Evolutionary conservation across 2,888 invertebrate species (phyloP).

Genomic region (Trichopria drosophilae): DNA sequence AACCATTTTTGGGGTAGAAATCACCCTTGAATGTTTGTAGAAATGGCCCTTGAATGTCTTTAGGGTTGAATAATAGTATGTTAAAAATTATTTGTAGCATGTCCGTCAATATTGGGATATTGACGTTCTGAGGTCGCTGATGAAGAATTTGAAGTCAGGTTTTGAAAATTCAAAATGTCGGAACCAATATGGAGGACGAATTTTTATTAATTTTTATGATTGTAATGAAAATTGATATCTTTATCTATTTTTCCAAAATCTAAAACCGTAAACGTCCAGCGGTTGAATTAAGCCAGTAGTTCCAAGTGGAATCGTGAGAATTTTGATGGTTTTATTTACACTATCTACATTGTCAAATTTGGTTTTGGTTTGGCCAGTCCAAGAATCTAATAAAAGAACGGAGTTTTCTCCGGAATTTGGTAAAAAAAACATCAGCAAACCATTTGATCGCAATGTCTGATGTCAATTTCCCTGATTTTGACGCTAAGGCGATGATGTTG

Average conservation of each 20-base stretch:
- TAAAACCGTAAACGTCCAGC: constrained; percentile 21
- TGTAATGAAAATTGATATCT: constrained; percentile 25
- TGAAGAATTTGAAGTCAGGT: too few relatives aligned
- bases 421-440: constrained; percentile 21
- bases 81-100: too few relatives aligned
- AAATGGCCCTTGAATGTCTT: too few relatives aligned
- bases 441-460: constrained; percentile 11
- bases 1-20: too few relatives aligned
- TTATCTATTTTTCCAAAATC: constrained; percentile 24
- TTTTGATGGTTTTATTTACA: too few relatives aligned
- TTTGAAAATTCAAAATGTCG: too few relatives aligned
- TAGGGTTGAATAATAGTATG: too few relatives aligned
- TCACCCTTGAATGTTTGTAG: too few relatives aligned
- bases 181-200: too few relatives aligned
- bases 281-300: constrained; percentile 26
- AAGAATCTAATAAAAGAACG: constrained; percentile 26
- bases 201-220: too few relatives aligned
- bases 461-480: constrained; percentile 28
- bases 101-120: too few relatives aligned
- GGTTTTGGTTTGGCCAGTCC: constrained; percentile 20
- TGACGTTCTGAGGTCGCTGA: too few relatives aligned
- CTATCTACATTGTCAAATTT: constrained; percentile 13
- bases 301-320: constrained; percentile 18
- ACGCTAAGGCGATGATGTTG: constrained; percentile 22
- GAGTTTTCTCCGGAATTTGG: constrained; percentile 16